A percentile compares a stretch with the other conserved stretches of the same genome.
Evolutionary conservation across 2,797 vertebrate species (phyloP).

Genomic region (Micrastur ruficollis): DNA sequence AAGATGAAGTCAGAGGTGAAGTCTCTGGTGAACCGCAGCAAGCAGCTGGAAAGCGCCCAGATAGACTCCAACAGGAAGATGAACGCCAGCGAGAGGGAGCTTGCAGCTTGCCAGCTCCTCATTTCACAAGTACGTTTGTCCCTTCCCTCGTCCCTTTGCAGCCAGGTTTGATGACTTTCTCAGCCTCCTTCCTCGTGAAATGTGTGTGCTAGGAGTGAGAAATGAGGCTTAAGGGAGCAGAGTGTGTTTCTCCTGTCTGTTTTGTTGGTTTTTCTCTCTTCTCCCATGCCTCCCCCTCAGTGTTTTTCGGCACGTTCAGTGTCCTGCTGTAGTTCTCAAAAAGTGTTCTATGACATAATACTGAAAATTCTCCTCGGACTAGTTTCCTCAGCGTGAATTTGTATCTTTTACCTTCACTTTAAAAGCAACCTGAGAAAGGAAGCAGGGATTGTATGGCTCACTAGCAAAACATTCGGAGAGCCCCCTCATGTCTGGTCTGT

Average conservation of each 20-base stretch:
- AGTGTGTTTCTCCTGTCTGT: not conserved
- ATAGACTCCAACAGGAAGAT: slow-evolving; percentile 83
- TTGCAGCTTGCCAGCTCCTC: slow-evolving; percentile 87
- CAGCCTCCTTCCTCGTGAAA: not conserved
- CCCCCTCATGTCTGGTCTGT: fast-evolving
- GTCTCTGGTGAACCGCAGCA: slow-evolving; percentile 89
- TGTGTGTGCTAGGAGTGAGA: not conserved
- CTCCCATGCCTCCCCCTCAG: not conserved
- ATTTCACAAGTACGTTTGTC: slow-evolving; percentile 84
- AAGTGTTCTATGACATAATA: not conserved
- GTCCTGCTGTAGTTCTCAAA: not conserved
- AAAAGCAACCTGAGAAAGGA: not conserved
- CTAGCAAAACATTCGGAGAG: not conserved
- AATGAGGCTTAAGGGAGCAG: not conserved
- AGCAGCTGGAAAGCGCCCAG: slow-evolving; percentile 87
- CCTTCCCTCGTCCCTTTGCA: not conserved
- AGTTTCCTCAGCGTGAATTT: not conserved
- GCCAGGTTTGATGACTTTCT: not conserved
- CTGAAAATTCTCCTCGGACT: not conserved
- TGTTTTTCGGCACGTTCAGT: not conserved
- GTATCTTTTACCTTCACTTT: not conserved
- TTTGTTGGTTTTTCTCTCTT: not conserved
- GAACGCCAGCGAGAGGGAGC: slow-evolving; percentile 87
- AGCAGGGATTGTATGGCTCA: not conserved
- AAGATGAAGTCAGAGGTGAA: slow-evolving; percentile 98